Evolutionary conservation across 92 coral and sea anemone species (phyloP).

Genomic region (Blastomussa wellsi): DNA sequence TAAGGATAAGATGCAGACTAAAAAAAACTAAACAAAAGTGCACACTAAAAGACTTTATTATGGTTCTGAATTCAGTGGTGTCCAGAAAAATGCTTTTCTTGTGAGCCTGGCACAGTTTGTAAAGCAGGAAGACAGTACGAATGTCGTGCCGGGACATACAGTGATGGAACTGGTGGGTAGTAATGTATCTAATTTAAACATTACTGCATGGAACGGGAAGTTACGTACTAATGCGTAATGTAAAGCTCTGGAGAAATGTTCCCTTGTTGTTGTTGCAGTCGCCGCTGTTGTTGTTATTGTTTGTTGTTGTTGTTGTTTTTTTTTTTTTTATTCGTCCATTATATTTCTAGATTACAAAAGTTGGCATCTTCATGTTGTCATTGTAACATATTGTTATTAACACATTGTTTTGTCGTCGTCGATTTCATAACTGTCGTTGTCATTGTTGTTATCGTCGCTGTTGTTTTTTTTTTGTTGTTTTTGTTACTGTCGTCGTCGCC

Average conservation of each 20-base stretch:
- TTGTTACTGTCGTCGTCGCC: no score
- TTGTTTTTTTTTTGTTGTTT: no score
- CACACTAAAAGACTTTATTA: background rate
- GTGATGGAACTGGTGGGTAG: slow-evolving; percentile 90
- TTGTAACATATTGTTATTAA: no score
- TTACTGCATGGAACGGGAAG: no score
- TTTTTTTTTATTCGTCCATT: background rate
- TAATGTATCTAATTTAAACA: background rate
- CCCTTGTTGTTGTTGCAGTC: background rate
- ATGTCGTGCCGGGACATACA: slow-evolving; percentile 93
- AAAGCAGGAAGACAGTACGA: slow-evolving; percentile 86
- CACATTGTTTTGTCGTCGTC: background rate
- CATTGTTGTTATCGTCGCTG: no score
- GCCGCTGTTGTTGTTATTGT: background rate
- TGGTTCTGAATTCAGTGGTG: slow-evolving; percentile 63
- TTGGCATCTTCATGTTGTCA: no score
- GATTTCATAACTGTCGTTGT: no score
- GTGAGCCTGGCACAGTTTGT: slow-evolving; percentile 95
- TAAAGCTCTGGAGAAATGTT: background rate
- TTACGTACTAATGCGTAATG: no score
- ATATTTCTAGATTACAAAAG: no score
- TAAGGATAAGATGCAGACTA: no score
- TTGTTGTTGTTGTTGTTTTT: background rate
- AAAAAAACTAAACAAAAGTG: background rate
- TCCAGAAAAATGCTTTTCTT: slow-evolving; percentile 88